Base-by-base conservation (phyloP, 2,888 invertebrate species). In the Meteorus colon region DNA sequence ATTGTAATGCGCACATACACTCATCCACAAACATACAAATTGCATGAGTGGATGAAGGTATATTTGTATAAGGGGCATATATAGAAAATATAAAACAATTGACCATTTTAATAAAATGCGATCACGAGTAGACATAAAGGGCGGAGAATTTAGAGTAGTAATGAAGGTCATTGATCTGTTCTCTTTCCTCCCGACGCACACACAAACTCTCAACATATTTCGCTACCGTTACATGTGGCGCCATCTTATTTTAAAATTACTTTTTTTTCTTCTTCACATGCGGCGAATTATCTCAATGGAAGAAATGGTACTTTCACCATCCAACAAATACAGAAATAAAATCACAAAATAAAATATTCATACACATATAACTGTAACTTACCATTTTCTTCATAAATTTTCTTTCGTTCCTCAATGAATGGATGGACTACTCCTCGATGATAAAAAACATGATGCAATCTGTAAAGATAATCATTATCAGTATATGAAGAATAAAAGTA, bases 101-200 rank as follows among this genome's bases (percentile, higher is more conserved):
- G 27, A 62, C 60, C 51, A 69, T 71, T 69, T 31, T 59, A n/a
- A 48, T 31, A 51, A 51, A 68, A 16, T 48, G 5, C 16, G 27
- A 31, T 29, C n/a, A 29, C 29, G 31, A 59, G 19, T 14, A 24
- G 10, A 29, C 41, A 37, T 14, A 8, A 45, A 41, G 45, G 27
- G 62, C 41, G 41, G 60, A 60, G 62, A 45, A 71, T 62, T 62
- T 70, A 48, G 59, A 55, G 48, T 37, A 66, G 24, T 19, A 10
- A 41, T 60, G 70, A 78, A 81, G 83, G 83, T 82, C 84, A 83
- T 83, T 83, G 83, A 84, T 83, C 83, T 60, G n/a, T n/a, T 60
- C 19, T 45, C 37, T 75, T 72, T 37, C 71, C 78, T 69, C 70
- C 73, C 27, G 31, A 73, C 24, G 19, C 41, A 29, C 65, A 29